Evolutionary conservation across 2,113 vertebrate species (phyloP), one percentile per base, ranked within the genome.

Genomic region (Brachirus orientalis): DNA sequence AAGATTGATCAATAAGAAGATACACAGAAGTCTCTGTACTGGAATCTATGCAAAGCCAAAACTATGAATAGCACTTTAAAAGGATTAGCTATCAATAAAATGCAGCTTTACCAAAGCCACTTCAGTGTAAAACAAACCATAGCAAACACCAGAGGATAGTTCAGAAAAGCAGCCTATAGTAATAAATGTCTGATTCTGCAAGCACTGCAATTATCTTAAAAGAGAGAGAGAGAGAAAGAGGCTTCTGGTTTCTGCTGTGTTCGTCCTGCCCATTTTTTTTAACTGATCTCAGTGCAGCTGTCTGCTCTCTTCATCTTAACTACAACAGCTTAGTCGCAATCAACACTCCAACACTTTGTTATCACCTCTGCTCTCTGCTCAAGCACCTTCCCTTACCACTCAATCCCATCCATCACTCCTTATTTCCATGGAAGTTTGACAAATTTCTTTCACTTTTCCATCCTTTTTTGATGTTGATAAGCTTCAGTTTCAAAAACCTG

Each of bases 271-370:
- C n/a, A n/a, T 10, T 16, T 44, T 54, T 22, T 35, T 17, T 40
- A 48, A 48, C 46, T 57, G 54, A 14, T 57, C 35, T 41, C 11
- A 35, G 43, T 54, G n/a, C 66, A 83, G 70, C 67, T 65, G 68
- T 70, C 75, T 36, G 60, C 64, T 62, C 62, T 53, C 50, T 13
- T 76, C 55, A 71, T 55, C 44, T 59, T 59, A 61, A 72, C 55
- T 46, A 62, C 53, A 55, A 67, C 37, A 58, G 20, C 46, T 67
- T 44, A 57, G 51, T 19, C 18, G 43, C 43, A 51, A 57, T 54
- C 50, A 63, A 75, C 69, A 72, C 64, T 47, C 36, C 6, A 28
- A 20, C 47, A 56, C 41, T 45, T 64, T 35, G 46, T 68, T 60
- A 64, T 80, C 78, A 65, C 71, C 51, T 65, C 62, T 54, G 56